Evolutionary conservation across 2,888 invertebrate species (phyloP).

Genomic region (Cheilosia urbana): DNA sequence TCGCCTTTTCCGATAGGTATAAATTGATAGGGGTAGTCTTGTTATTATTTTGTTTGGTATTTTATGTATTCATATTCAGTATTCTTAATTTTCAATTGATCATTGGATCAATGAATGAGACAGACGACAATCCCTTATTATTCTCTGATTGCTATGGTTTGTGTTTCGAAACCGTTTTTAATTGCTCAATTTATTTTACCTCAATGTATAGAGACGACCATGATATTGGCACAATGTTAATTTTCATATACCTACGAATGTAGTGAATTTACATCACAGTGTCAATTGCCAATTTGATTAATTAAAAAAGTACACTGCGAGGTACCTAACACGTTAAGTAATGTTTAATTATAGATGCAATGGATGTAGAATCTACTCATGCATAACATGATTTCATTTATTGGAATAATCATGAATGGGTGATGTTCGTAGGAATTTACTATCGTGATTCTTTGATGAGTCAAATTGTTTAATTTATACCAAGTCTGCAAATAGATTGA

Average conservation of each 20-base stretch:
- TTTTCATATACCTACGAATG: constrained; percentile 8
- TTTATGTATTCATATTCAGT: no score
- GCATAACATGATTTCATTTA: constrained; percentile 36
- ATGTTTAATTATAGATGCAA: constrained; percentile 36
- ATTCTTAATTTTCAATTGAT: constrained; percentile 11
- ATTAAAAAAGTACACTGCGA: constrained; percentile 40
- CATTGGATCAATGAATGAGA: constrained; percentile 19
- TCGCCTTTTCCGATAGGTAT: constrained; percentile 8
- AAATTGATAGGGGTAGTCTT: background rate
- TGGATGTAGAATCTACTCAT: constrained; percentile 36
- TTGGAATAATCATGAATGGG: constrained; percentile 29
- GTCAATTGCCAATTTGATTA: constrained; percentile 55
- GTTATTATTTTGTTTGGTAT: constrained; percentile 16
- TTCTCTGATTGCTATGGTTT: background rate
- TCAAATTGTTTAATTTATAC: background rate
- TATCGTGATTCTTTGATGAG: background rate
- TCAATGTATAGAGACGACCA: constrained; percentile 8
- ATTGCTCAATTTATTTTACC: constrained; percentile 38
- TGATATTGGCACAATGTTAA: constrained; percentile 18
- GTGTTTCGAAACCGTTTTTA: constrained; percentile 39
- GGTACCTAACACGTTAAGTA: constrained; percentile 24
- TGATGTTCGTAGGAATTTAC: constrained; percentile 13
- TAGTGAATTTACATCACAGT: constrained; percentile 47
- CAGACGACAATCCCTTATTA: constrained; percentile 9
- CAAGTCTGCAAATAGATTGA: background rate